Percentiles rank a stretch among this genome's conserved stretches.
Evolutionary conservation across 2,888 invertebrate species (phyloP).

Genomic region (Heliconius sara): DNA sequence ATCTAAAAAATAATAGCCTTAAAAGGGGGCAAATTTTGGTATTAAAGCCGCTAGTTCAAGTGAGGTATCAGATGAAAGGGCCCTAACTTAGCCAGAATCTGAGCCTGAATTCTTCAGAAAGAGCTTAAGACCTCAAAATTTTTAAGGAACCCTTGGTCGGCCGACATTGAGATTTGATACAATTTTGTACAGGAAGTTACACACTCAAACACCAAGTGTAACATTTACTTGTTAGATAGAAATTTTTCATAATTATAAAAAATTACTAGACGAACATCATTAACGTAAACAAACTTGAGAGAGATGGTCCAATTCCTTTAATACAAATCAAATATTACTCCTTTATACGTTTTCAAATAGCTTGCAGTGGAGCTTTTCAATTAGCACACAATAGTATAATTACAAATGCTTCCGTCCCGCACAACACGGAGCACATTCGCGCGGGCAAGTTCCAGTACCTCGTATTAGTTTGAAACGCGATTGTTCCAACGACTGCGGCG

Average conservation of each 20-base stretch:
- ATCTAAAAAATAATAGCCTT: too few species aligned
- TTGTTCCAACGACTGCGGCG: slow-evolving; percentile 60
- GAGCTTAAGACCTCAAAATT: too few species aligned
- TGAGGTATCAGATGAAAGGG: too few species aligned
- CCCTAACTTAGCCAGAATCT: too few species aligned
- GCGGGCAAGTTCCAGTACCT: slow-evolving; percentile 58
- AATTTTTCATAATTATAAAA: too few species aligned
- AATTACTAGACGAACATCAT: background rate
- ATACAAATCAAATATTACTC: background rate
- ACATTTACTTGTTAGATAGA: background rate
- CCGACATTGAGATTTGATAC: too few species aligned
- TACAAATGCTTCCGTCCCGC: slow-evolving; percentile 18
- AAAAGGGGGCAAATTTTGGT: too few species aligned
- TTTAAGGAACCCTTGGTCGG: too few species aligned
- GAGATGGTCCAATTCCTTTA: background rate
- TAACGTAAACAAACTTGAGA: background rate
- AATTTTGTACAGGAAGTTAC: background rate
- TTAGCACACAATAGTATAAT: slow-evolving; percentile 18
- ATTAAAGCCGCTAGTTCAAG: too few species aligned
- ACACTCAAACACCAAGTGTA: background rate
- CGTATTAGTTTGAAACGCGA: slow-evolving; percentile 68
- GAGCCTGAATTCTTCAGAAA: too few species aligned
- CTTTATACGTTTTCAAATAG: background rate
- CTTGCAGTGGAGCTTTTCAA: slow-evolving; percentile 7
- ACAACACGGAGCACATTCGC: slow-evolving; percentile 49